phyloP scores from a whole-genome alignment of 2,797 vertebrate species.

The Macrochelys suwanniensis region DNA sequence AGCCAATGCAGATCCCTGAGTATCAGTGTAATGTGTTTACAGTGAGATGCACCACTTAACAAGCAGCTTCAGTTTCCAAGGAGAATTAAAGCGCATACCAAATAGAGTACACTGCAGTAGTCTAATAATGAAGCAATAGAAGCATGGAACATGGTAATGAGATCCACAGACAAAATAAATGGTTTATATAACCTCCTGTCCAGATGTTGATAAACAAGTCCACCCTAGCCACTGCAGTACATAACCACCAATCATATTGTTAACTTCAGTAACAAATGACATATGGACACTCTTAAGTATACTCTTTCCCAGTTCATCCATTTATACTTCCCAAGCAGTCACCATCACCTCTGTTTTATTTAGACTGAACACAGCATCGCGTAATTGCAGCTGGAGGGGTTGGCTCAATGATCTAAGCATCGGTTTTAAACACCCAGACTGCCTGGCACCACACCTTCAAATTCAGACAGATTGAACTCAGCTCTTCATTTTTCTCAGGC shows the following conservation, averaged over 20 bases:
- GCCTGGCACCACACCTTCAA: not conserved
- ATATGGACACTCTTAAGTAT: not conserved
- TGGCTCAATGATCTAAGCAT: not conserved
- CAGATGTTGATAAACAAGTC: not conserved
- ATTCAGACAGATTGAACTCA: not conserved
- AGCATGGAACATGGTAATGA: not conserved
- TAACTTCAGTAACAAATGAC: not conserved
- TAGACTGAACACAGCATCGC: not conserved
- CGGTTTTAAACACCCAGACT: not conserved
- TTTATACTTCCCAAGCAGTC: not conserved
- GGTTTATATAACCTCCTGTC: not conserved
- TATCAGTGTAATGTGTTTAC: not conserved
- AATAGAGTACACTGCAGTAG: not conserved
- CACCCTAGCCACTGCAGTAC: not conserved
- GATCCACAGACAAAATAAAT: not conserved
- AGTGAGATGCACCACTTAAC: not conserved
- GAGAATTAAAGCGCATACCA: not conserved
- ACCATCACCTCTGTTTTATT: not conserved
- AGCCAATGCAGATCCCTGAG: not conserved
- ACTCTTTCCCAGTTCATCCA: not conserved
- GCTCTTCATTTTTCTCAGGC: not conserved
- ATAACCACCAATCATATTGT: not conserved
- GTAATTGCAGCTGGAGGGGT: not conserved
- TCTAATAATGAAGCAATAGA: not conserved
- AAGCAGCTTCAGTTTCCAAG: not conserved